phyloP scores from a whole-genome alignment of 2,888 invertebrate species.

The Philaethria dido region DNA sequence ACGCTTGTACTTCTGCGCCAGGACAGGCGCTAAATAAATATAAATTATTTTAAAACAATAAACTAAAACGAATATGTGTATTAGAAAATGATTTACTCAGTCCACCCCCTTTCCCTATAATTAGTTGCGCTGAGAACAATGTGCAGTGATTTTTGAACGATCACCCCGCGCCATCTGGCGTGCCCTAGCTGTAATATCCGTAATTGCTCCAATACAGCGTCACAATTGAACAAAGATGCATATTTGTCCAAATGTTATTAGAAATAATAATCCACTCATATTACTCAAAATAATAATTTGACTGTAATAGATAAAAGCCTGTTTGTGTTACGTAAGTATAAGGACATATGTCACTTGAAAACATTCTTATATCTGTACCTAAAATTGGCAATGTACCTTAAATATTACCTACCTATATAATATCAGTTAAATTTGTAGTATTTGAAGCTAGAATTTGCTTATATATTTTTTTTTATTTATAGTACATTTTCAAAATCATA shows the following conservation, averaged over 20 bases:
- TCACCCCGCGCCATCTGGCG: constrained; percentile 78
- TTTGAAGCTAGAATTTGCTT: no score
- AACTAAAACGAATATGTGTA: constrained; percentile 51
- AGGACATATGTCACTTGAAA: no score
- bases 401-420: no score
- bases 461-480: no score
- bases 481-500: no score
- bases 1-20: no score
- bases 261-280: background rate
- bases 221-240: constrained; percentile 41
- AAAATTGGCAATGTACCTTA: no score
- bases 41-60: constrained; percentile 33
- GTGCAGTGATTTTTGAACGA: constrained; percentile 83
- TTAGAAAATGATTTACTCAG: constrained; percentile 79
- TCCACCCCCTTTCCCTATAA: constrained; percentile 82
- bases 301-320: background rate
- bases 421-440: no score
- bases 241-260: constrained; percentile 18
- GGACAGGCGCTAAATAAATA: no score
- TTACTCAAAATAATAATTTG: background rate
- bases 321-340: no score
- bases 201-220: constrained; percentile 68
- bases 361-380: no score
- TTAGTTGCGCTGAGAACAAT: constrained; percentile 82
- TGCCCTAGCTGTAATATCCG: constrained; percentile 70